Conservation (phyloP, 2,113 vertebrate genomes). For the Chaetura pelagica region DNA sequence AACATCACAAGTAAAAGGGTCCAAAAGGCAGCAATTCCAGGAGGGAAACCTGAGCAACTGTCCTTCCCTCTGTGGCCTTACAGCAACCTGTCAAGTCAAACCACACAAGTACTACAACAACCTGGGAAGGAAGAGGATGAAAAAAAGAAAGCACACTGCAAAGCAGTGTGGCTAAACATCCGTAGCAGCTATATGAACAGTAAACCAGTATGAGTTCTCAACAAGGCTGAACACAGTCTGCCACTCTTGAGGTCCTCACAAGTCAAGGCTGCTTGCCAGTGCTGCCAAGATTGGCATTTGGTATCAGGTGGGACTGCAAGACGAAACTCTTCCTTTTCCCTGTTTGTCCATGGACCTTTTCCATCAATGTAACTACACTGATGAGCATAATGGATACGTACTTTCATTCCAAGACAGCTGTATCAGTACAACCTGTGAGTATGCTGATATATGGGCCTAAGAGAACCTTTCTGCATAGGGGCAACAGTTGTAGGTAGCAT, state of each 20-base stretch:
- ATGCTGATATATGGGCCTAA: not conserved
- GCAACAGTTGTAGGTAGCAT: not conserved
- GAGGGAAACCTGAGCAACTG: not conserved
- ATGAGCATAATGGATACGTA: not conserved
- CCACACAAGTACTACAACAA: not conserved
- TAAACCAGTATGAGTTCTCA: not conserved
- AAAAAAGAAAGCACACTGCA: not conserved
- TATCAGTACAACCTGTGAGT: not conserved
- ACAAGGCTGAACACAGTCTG: not conserved
- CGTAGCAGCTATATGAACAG: not conserved
- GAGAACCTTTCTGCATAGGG: not conserved
- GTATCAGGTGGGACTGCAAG: not conserved
- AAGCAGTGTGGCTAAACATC: not conserved
- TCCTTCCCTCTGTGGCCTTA: not conserved
- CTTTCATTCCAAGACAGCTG: not conserved
- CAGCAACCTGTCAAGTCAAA: not conserved
- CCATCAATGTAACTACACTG: not conserved
- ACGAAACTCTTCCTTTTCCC: not conserved
- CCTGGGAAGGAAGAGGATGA: not conserved
- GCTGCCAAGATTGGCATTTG: not conserved
- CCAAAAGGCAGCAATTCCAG: not conserved
- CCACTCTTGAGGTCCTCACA: not conserved
- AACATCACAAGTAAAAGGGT: not conserved
- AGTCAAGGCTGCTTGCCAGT: not conserved
- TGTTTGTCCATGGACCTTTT: not conserved